Conservation (phyloP, 2,113 vertebrate genomes). For the Centropus bengalensis region DNA sequence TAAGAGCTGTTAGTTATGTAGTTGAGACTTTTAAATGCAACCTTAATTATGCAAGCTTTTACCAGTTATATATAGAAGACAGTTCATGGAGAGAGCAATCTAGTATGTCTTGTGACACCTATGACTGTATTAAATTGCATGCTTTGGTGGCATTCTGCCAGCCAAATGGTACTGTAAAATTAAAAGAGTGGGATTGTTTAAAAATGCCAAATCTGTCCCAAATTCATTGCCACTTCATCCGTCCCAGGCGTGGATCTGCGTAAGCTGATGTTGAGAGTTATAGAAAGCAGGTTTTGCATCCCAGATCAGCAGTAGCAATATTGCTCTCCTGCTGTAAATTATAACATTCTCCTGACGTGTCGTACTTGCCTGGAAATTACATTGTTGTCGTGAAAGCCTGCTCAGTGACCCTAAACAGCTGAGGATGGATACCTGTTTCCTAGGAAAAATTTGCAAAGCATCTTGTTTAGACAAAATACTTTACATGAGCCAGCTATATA, state of each 20-base stretch:
- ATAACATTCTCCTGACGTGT: background rate
- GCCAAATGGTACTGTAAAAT: background rate
- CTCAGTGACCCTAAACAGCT: background rate
- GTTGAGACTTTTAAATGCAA: constrained; percentile 25
- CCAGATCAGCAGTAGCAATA: background rate
- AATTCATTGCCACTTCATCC: background rate
- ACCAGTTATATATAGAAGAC: constrained; percentile 59
- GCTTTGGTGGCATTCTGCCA: constrained; percentile 24
- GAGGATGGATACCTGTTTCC: background rate
- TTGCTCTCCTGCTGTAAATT: background rate
- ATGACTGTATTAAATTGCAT: constrained; percentile 44
- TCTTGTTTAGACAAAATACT: background rate
- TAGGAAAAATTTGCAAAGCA: background rate
- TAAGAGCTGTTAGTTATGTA: background rate
- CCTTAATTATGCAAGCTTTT: constrained; percentile 56
- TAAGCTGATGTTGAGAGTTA: background rate
- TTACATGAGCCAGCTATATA: background rate
- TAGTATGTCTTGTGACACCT: constrained; percentile 42
- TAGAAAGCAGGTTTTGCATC: background rate
- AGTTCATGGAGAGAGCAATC: constrained; percentile 30
- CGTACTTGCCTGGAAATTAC: background rate
- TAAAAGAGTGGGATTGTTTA: constrained; percentile 1
- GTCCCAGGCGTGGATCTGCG: background rate
- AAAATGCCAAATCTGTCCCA: background rate
- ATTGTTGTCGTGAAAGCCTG: background rate